Conservation (phyloP, 2,113 vertebrate genomes). For the Vicugna pacos region DNA sequence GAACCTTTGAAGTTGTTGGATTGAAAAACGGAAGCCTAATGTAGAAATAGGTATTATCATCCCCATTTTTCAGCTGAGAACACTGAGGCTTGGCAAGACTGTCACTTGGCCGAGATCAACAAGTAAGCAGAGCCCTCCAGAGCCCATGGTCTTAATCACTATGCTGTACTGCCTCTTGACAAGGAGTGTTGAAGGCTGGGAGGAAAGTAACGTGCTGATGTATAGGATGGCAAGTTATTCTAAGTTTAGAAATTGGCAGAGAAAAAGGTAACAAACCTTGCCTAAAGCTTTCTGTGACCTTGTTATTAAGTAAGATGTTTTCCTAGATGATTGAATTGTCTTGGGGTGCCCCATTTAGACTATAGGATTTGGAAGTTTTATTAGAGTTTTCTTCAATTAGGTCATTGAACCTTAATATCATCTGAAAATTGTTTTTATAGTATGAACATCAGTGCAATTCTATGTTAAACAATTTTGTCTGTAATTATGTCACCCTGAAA, state of each 20-base stretch:
- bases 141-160: not conserved
- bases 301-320: conserved; percentile 32
- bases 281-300: not conserved
- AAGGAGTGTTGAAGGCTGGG: not conserved
- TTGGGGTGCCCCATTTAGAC: not conserved
- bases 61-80: not conserved
- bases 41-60: not conserved
- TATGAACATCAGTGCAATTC: not conserved
- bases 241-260: conserved; percentile 36
- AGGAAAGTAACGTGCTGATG: not conserved
- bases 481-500: not conserved
- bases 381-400: conserved; percentile 9
- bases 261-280: not conserved
- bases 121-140: not conserved
- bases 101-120: not conserved
- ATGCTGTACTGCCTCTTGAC: not conserved
- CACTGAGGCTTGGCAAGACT: not conserved
- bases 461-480: conserved; percentile 26
- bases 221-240: not conserved
- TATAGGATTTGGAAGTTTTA: not conserved
- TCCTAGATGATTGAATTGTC: not conserved
- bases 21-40: not conserved
- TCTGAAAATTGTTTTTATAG: conserved; percentile 31
- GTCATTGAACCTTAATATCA: conserved; percentile 1
- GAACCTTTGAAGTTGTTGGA: not conserved